phyloP scores from a whole-genome alignment of 2,797 vertebrate genomes.

The Sebastes taczanowskii region DNA sequence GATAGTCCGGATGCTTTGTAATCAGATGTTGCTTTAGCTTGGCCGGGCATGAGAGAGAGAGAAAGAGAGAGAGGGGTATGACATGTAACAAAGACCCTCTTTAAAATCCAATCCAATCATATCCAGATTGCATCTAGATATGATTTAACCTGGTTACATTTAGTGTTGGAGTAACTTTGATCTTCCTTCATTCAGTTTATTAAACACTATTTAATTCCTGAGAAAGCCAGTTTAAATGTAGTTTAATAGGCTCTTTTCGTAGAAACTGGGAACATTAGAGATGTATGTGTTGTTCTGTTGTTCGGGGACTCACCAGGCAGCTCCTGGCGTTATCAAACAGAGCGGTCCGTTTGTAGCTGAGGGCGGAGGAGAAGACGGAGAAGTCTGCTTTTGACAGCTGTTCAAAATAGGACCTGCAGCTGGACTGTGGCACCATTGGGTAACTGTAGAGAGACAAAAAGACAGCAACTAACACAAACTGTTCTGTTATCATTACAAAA shows the following conservation, averaged over 20 bases:
- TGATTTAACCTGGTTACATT: background rate
- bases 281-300: too few species aligned
- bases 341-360: conserved; percentile 52
- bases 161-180: background rate
- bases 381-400: conserved; percentile 74
- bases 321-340: conserved; percentile 69
- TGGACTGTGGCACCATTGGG: conserved; percentile 53
- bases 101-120: too few species aligned
- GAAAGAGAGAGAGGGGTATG: too few species aligned
- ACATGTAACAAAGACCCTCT: too few species aligned
- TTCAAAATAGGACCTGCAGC: conserved; percentile 74
- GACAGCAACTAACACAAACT: background rate
- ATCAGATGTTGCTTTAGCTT: too few species aligned
- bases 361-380: conserved; percentile 66
- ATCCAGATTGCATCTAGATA: too few species aligned
- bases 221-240: background rate
- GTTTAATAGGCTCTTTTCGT: too few species aligned
- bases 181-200: background rate
- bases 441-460: conserved; percentile 59
- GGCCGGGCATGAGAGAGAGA: too few species aligned
- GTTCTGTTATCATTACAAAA: background rate
- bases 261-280: background rate
- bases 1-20: too few species aligned
- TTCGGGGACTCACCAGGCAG: conserved; percentile 73
- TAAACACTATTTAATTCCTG: background rate